Base-by-base conservation (phyloP, 2,888 invertebrate species). In the Lepas anatifera region DNA sequence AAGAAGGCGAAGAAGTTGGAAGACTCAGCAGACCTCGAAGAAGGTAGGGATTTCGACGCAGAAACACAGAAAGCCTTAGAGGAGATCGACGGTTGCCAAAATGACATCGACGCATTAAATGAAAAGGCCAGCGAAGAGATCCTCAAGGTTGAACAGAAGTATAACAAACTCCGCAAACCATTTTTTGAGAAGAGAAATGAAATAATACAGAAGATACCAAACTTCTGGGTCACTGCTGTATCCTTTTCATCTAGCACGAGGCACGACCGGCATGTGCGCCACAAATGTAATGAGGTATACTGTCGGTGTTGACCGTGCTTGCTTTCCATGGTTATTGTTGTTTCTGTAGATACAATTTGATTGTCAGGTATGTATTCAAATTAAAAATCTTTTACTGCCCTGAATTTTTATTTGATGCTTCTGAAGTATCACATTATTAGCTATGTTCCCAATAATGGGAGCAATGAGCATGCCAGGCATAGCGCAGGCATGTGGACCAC, bases 121-220 rank as follows among this genome's bases (percentile, higher is more conserved):
- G 90, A 90, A 77, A 88, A 89, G 79, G 90, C 90, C 58, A 88
- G 88, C 78, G 90, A 90, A 77, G 92, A 92, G 80, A 90, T 92
- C 73, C 81, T 92, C 32, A 87, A 87, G 81, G 87, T 89, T 48
- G 91, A 92, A 81, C 89, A 89, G 78, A 90, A 89, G 79, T 92
- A 88, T 81, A 91, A 90, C 80, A 87, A 87, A 80, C 81, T 89
- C 72, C 83, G 90, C 70, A 87, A 88, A 78, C 91, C 91, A 3
- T 86, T 85, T 78, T 90, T 87, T 77, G 89, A 87, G 74, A 88
- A 88, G 77, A 83, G 92, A 68, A 88, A 87, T 77, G 86, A 87
- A 75, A 84, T 90, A 75, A 90, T 91, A 74, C 85, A 86, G 77
- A 85, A 87, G 78, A 89, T 92, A 77, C 87, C 89, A 29, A 88